Evolutionary conservation across 1,140 invertebrate genomes (phyloP), one percentile per base, ranked within the genome.

Genomic region (Ladona fulva): DNA sequence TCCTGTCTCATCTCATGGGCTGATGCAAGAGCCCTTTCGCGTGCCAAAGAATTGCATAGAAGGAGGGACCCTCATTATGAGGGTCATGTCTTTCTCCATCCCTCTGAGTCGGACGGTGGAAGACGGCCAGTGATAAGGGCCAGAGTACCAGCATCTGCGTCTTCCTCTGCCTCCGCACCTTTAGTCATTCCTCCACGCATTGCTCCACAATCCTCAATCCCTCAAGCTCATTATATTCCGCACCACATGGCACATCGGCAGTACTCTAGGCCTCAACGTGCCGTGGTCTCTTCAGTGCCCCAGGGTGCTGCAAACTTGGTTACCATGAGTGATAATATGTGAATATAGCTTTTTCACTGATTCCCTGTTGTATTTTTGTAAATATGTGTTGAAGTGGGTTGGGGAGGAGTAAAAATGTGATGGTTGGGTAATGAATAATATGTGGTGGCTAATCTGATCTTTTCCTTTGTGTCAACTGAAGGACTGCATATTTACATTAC

Each of bases 1-100:
- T 94, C 93, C 83, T 95, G 92, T 82, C 88, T 94, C 16, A 79
- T 75, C 16, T 75, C 52, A 22, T 66, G 52, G 52, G 52, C 52
- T 16, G 52, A 66, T 66, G 52, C 52, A 16, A 66, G 52, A 12
- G 52, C 52, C 3, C 12, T 66, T 1, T 66, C 52, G 1, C 14
- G 52, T 19, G 52, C 52, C 52, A 66, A 66, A 22, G 52, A 66
- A 22, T 12, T 66, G 52, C 52, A 66, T 12, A 16, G 52, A 16
- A 66, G 52, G 12, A 66, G 52, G 14, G 52, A 66, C 12, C 52
- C 52, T 16, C 52, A 66, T 66, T 66, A 66, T 22, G 52, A 66
- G 3, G 52, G 52, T 66, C 52, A 66, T 66, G 52, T 66, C 52
- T 66, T 66, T 12, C 5, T 66, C 3, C 52, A 66, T 22, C 52